Percentiles rank a stretch among this genome's conserved stretches.
Evolutionary conservation across 1,140 invertebrate species (phyloP).

Genomic region (Tenebrio molitor): DNA sequence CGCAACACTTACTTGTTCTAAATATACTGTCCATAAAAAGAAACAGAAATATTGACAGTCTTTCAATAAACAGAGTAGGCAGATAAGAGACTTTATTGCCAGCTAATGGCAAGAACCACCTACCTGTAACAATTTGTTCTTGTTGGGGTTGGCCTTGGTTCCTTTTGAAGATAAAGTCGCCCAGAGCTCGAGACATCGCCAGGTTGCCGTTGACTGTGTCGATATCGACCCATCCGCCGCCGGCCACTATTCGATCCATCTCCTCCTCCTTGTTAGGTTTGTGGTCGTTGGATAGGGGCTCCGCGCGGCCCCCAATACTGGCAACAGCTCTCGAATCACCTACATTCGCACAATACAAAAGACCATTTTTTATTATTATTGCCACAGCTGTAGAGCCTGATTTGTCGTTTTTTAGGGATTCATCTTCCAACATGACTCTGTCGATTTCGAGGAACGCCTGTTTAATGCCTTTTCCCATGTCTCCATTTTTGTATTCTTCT

Average conservation of each 20-base stretch:
- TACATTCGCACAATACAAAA: conserved; percentile 93
- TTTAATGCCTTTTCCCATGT: conserved; percentile 82
- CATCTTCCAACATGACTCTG: conserved; percentile 90
- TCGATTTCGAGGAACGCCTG: conserved; percentile 94
- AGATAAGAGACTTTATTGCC: conserved; percentile 24
- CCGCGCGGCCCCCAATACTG: conserved; percentile 75
- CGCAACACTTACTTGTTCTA: conserved; percentile 19
- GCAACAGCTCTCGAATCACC: conserved; percentile 96
- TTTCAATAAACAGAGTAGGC: conserved; percentile 18
- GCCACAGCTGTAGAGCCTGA: conserved; percentile 95
- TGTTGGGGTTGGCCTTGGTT: conserved; percentile 87
- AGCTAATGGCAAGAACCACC: conserved; percentile 39
- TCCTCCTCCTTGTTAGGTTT: conserved; percentile 93
- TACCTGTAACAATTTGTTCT: conserved; percentile 98
- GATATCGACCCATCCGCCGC: conserved; percentile 97
- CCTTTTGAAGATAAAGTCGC: conserved; percentile 97
- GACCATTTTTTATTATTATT: conserved; percentile 86
- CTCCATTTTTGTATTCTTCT: conserved; percentile 84
- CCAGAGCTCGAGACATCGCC: conserved; percentile 94
- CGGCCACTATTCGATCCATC: conserved; percentile 88
- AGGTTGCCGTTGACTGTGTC: conserved; percentile 98
- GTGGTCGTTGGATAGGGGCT: conserved; percentile 89
- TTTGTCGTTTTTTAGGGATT: conserved; percentile 88
- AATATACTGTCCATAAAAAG: conserved; percentile 32
- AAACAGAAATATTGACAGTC: conserved; percentile 25